Percentiles rank a stretch among this genome's conserved stretches.
Evolutionary conservation across 2,113 vertebrate species (phyloP).

Genomic region (Malurus cyaneus): DNA sequence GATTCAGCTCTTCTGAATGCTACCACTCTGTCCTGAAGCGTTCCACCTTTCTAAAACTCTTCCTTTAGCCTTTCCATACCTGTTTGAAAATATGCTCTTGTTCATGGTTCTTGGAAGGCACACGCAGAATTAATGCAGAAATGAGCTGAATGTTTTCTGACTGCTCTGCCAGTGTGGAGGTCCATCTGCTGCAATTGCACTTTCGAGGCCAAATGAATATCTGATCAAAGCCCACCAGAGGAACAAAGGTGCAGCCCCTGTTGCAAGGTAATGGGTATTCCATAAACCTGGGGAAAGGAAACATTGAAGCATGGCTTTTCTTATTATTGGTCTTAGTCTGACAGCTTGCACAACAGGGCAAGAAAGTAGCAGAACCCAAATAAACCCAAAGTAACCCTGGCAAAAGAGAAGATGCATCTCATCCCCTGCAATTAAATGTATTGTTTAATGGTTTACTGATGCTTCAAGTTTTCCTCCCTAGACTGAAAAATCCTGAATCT

Average conservation of each 20-base stretch:
- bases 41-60: not conserved
- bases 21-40: not conserved
- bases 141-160: not conserved
- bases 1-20: not conserved
- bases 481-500: not conserved
- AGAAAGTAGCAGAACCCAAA: not conserved
- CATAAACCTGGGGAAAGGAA: not conserved
- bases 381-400: not conserved
- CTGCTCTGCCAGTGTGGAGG: rapidly evolving
- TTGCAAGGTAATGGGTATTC: not conserved
- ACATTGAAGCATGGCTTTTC: not conserved
- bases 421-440: not conserved
- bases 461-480: not conserved
- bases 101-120: not conserved
- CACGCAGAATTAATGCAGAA: not conserved
- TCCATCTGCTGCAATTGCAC: not conserved
- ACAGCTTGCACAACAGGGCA: not conserved
- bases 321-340: not conserved
- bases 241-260: not conserved
- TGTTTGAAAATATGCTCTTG: not conserved
- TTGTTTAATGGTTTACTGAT: not conserved
- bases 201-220: not conserved
- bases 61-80: not conserved
- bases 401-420: not conserved
- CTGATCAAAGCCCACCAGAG: not conserved